Conservation (phyloP, 2,113 vertebrate species). For the Psilopogon haemacephalus region DNA sequence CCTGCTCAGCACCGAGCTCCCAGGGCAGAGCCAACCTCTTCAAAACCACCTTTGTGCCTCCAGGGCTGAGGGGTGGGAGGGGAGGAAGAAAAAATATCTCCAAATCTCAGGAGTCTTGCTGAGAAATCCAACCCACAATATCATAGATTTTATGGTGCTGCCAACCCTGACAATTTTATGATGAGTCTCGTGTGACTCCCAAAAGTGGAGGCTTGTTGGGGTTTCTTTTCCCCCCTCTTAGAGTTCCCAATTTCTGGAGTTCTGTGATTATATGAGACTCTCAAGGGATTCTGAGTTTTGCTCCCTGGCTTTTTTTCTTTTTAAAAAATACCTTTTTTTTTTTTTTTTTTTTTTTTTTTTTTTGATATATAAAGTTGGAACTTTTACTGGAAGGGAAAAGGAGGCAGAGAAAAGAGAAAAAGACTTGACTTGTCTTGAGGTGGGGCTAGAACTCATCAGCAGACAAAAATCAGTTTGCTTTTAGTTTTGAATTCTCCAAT, state of each 20-base stretch:
- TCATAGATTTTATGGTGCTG: slow-evolving; percentile 13
- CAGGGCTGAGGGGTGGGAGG: neutral
- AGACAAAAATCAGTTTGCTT: neutral
- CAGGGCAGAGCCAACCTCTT: neutral
- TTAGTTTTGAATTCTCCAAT: neutral
- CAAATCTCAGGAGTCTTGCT: neutral
- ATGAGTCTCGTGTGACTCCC: slow-evolving; percentile 21
- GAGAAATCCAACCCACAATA: slow-evolving; percentile 30
- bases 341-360: neutral
- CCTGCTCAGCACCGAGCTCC: neutral
- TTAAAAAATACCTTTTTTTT: neutral
- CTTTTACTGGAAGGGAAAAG: neutral
- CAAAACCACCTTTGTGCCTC: neutral
- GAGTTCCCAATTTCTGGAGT: neutral
- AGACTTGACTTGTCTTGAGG: neutral
- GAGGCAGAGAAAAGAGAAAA: neutral
- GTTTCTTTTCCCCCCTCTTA: neutral
- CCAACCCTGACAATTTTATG: slow-evolving; percentile 44
- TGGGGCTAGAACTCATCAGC: neutral
- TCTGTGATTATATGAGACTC: neutral
- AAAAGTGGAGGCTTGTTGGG: neutral
- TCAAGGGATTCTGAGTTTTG: neutral
- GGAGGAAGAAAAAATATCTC: neutral
- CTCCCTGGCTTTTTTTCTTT: too few relatives aligned
- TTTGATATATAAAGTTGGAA: neutral